Percentiles rank a stretch among this genome's conserved stretches.
phyloP scores from a whole-genome alignment of 2,797 vertebrate species.

The Limnodromus scolopaceus region DNA sequence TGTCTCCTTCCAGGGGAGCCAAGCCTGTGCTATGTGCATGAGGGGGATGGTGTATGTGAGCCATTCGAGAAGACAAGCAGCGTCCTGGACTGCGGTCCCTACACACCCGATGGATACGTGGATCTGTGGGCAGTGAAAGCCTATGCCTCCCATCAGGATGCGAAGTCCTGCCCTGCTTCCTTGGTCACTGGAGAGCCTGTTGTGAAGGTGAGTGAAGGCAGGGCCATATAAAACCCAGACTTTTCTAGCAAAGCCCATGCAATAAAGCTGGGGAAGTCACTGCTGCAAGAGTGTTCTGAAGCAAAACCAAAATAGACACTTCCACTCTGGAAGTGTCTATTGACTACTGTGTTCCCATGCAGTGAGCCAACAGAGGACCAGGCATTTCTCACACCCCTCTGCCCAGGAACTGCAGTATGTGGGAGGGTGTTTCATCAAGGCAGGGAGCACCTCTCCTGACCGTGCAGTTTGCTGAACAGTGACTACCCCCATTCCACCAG shows the following conservation, averaged over 20 bases:
- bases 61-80: constrained; percentile 87
- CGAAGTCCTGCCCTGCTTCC: constrained; percentile 82
- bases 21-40: constrained; percentile 90
- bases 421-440: background rate
- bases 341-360: background rate
- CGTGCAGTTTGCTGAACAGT: background rate
- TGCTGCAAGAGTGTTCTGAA: background rate
- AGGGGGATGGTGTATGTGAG: constrained; percentile 90
- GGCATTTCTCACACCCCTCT: background rate
- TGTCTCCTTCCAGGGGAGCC: constrained; percentile 85
- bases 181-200: constrained; percentile 87
- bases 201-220: constrained; percentile 72
- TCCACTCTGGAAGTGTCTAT: background rate
- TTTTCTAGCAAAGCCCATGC: background rate
- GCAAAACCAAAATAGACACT: background rate
- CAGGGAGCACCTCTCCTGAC: background rate
- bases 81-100: constrained; percentile 87
- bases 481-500: background rate
- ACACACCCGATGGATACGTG: constrained; percentile 84
- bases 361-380: background rate
- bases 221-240: background rate
- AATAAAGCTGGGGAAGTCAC: background rate
- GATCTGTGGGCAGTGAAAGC: constrained; percentile 92
- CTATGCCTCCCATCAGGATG: constrained; percentile 85
- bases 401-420: background rate